Conservation (phyloP, 2,113 vertebrate species). For the Brachyhypopomus occidentalis region DNA sequence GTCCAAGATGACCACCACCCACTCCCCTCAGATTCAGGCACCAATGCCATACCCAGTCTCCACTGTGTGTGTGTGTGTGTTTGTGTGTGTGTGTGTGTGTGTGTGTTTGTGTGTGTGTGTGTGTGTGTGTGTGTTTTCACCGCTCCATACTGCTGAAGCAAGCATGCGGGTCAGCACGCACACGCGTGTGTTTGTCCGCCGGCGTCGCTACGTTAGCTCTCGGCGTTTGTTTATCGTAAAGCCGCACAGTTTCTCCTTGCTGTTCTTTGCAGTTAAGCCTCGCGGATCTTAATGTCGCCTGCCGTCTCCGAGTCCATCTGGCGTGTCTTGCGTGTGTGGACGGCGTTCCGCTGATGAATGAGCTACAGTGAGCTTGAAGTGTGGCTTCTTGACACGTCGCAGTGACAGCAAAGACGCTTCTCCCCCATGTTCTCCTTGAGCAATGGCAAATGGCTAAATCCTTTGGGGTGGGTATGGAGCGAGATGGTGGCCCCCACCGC, state of each 20-base stretch:
- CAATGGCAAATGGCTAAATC: neutral
- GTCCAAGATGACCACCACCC: conserved; percentile 42
- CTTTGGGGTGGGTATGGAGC: neutral
- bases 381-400: neutral
- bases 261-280: neutral
- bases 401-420: neutral
- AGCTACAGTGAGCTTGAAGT: neutral
- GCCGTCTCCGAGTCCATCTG: neutral
- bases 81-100: conserved; percentile 7
- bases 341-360: neutral
- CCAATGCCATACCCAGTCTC: conserved; percentile 45
- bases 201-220: neutral
- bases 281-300: neutral
- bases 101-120: conserved; percentile 15
- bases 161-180: neutral
- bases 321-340: neutral
- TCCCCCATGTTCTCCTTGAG: neutral
- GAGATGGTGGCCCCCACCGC: neutral
- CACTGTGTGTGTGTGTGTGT: conserved; percentile 19
- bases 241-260: neutral
- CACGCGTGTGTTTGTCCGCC: neutral
- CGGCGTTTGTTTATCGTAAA: neutral
- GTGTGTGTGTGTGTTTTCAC: conserved; percentile 26
- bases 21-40: conserved; percentile 32
- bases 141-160: neutral